Evolutionary conservation across 2,888 invertebrate genomes (phyloP).

Genomic region (Himalopsyche japonica): DNA sequence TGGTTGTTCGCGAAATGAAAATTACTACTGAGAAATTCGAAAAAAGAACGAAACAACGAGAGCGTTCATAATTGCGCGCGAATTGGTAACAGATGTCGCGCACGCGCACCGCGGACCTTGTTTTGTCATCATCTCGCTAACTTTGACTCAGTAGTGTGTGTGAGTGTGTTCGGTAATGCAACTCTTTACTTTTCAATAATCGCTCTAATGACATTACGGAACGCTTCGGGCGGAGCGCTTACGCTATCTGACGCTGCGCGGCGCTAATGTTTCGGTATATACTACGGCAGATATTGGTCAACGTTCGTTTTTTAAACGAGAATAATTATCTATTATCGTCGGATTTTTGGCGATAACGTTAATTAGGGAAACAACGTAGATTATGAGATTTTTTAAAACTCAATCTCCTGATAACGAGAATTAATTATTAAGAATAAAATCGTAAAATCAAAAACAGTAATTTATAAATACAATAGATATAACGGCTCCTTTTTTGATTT

Average conservation of each 20-base stretch:
- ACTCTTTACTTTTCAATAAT: neutral
- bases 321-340: neutral
- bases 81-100: neutral
- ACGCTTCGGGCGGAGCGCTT: neutral
- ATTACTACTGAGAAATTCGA: neutral
- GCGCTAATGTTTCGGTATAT: neutral
- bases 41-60: constrained; percentile 1
- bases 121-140: neutral
- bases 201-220: neutral
- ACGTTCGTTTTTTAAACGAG: neutral
- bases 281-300: neutral
- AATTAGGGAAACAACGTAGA: neutral
- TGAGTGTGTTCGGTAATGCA: neutral
- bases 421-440: too few relatives aligned
- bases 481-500: too few relatives aligned
- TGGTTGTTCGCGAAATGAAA: neutral
- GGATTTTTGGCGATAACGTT: neutral
- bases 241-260: constrained; percentile 2
- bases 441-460: too few relatives aligned
- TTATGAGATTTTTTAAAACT: neutral
- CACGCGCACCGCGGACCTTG: neutral
- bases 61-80: neutral
- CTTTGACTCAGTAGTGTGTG: neutral
- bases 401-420: too few relatives aligned
- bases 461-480: too few relatives aligned